Evolutionary conservation across 2,113 vertebrate species (phyloP), one percentile per base, ranked within the genome.

Genomic region (Apeltes quadracus): DNA sequence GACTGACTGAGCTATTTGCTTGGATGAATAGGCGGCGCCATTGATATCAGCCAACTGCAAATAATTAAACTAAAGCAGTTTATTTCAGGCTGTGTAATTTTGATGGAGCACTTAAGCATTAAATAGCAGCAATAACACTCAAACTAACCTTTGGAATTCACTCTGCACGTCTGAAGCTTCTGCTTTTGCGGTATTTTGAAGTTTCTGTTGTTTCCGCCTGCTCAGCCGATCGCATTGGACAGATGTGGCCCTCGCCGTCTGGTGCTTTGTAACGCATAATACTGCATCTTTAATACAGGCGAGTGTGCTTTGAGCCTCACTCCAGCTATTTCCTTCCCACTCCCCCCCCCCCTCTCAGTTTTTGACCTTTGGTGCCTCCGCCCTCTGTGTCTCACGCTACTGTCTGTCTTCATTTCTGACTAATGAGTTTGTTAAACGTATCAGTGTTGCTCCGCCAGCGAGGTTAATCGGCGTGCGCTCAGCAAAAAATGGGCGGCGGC

Each of bases 401-500:
- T 90, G 88, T 87, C 90, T 85, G 85, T 91, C 91, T 91, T 93
- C 83, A 87, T 89, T 90, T 89, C 77, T 78, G 71, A 73, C 84
- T 91, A 91, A 93, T 91, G 88, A 87, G 61, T 92, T 90, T 84
- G 90, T 92, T 92, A 91, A 90, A 89, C 88, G 72, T 84, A 84
- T 90, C 89, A 89, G 85, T 72, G 79, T 72, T 72, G 83, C 84
- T 88, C 81, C 82, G 89, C 83, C 86, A 78, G 53, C 69, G 80
- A 84, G 84, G 86, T 88, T 84, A 72, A 65, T 84, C 43, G 76
- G 14, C 23, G 79, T 25, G 73, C 41, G 2, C 62, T 55, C 72
- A 82, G 79, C 69, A 66, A 84, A 51, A 51, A 80, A 55, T 44
- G 71, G 82, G 64, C 12, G 67, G 74, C 38, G 79, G 85, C 81